These are phyloP conservation scores for Aratinga solstitialis DNA, from an alignment of 2,797 vertebrate genomes.

Conservation along the genomic window DNA sequence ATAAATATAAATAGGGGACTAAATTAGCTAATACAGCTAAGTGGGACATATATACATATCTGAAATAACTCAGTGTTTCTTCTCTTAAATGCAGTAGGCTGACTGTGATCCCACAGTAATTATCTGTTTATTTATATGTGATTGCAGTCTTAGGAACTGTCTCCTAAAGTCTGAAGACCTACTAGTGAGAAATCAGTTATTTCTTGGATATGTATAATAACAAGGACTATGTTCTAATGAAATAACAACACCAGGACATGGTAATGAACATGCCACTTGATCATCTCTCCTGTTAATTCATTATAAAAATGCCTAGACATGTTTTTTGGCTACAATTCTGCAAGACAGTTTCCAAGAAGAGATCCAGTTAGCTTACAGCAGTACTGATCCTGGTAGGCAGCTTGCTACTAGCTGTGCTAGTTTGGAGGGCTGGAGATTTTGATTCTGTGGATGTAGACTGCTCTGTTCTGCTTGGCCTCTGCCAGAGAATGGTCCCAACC, in stretches of 20 bases:
- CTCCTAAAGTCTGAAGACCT: neutral
- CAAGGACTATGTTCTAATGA: neutral
- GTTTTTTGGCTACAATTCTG: neutral
- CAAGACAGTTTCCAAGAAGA: neutral
- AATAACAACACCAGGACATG: neutral
- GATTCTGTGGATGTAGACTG: neutral
- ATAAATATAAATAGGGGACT: neutral
- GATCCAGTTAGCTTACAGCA: neutral
- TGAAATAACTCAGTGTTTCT: neutral
- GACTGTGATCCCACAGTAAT: neutral
- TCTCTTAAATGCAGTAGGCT: neutral
- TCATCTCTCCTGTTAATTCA: neutral
- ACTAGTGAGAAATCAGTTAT: neutral
- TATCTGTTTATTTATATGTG: neutral
- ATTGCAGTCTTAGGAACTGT: neutral
- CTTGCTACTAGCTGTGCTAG: neutral
- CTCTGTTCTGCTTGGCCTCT: neutral
- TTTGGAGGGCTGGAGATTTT: neutral
- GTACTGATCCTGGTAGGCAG: neutral
- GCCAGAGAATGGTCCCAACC: neutral
- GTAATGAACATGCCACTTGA: neutral
- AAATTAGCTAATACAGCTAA: neutral
- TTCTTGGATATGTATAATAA: neutral
- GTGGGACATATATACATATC: neutral
- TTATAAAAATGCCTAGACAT: neutral